Evolutionary conservation across 2,113 vertebrate species (phyloP), one percentile per base, ranked within the genome.

Genomic region (Alosa alosa): DNA sequence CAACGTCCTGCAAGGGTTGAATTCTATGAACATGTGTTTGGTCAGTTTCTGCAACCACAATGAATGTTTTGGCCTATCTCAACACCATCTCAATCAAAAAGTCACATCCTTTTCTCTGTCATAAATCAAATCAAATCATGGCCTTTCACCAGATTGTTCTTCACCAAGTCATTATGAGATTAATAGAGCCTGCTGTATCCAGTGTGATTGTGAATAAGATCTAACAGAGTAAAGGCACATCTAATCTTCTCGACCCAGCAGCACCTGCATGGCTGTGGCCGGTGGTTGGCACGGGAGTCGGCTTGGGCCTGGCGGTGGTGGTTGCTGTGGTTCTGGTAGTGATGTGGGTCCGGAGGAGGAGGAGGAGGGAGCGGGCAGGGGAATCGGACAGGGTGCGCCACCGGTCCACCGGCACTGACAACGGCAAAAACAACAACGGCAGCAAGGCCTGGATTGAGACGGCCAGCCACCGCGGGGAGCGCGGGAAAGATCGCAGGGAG

Each of bases 201-300:
- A 10, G 47, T 9, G 11, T 49, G 1, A 4, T 2, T 44, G 4
- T 44, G 41, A 44, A 44, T 49, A 49, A 49, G 55, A 22, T 18
- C 55, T 60, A 22, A 60, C 55, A 22, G 1, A 22, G 55, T 60
- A 60, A 55, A 55, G 1, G 55, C n/a, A 4, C 46, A 0, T 87
- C 0, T 88, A 17, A 85, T 88, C 86, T 75, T 31, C 17, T 81
- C 87, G 1, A 36, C 46, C 91, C 91, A 6, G 83, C 86, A 3
- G 90, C 90, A 36, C 92, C 96, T 0, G 81, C 91, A 0, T 95
- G 95, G 95, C 84, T 95, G 0, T 96, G 94, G 95, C 93, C 91
- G 0, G 92, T 94, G 72, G 89, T 94, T 83, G 89, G 95, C 88
- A 60, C 96, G 84, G 94, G 93, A 44, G 25, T 91, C 49, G 92